phyloP scores from a whole-genome alignment of 2,888 invertebrate genomes.

The Agriotes lineatus region DNA sequence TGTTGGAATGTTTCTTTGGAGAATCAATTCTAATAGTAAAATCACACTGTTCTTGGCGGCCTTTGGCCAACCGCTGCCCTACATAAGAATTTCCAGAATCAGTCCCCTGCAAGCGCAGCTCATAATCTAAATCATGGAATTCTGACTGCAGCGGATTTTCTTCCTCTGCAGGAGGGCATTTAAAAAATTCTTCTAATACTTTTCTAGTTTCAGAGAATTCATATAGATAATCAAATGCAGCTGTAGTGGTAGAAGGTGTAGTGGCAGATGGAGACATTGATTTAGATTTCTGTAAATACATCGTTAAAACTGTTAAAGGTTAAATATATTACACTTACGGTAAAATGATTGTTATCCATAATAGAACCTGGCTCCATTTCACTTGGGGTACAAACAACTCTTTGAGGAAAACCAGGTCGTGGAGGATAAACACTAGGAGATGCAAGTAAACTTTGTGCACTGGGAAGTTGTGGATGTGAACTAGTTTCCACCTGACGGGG shows the following conservation, averaged over 20 bases:
- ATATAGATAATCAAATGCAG: constrained; percentile 89
- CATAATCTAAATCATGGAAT: constrained; percentile 82
- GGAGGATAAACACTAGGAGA: constrained; percentile 81
- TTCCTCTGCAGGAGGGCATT: constrained; percentile 78
- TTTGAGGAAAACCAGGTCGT: constrained; percentile 89
- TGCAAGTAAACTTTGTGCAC: constrained; percentile 70
- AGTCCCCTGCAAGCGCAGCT: constrained; percentile 76
- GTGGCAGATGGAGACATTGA: constrained; percentile 27
- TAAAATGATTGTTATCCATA: constrained; percentile 59
- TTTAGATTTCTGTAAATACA: constrained; percentile 10
- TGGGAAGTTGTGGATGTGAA: constrained; percentile 70
- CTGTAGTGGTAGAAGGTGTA: constrained; percentile 59
- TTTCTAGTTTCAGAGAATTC: constrained; percentile 94
- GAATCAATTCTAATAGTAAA: constrained; percentile 68
- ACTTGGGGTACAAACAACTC: constrained; percentile 66
- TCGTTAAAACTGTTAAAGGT: neutral
- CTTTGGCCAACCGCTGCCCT: constrained; percentile 78
- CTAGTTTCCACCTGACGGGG: constrained; percentile 68
- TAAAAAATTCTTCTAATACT: constrained; percentile 92
- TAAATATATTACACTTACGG: constrained; percentile 55
- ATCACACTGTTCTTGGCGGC: constrained; percentile 64
- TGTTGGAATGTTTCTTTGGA: constrained; percentile 72
- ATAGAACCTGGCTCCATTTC: constrained; percentile 59
- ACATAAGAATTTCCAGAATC: constrained; percentile 81
- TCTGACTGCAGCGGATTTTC: constrained; percentile 70